Conservation (phyloP, 2,797 vertebrate species). For the Epinephelus malabaricus region DNA sequence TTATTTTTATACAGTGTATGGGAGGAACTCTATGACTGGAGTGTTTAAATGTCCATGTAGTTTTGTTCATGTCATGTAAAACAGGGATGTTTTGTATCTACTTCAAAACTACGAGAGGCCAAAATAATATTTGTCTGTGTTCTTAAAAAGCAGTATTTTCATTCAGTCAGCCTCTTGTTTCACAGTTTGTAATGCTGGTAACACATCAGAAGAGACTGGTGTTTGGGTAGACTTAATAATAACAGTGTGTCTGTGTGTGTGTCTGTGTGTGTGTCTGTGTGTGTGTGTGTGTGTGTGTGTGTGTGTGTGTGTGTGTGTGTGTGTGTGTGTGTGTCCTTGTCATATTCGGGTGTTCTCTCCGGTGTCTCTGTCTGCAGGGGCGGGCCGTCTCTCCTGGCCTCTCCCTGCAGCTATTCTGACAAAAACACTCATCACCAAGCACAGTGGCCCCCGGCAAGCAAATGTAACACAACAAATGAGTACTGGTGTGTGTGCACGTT, state of each 20-base stretch:
- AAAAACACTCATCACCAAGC: constrained; percentile 47
- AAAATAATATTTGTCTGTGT: not conserved
- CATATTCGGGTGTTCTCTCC: constrained; percentile 31
- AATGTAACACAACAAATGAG: constrained; percentile 18
- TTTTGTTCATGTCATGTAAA: not conserved
- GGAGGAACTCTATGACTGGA: no score
- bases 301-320: no score
- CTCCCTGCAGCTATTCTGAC: constrained; percentile 39
- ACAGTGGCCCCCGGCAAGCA: constrained; percentile 10
- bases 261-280: no score
- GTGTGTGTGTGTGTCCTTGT: constrained; percentile 13
- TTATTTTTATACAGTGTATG: no score
- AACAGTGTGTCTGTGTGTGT: not conserved
- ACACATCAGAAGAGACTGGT: not conserved
- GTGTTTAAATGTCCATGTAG: not conserved
- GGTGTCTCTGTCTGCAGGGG: constrained; percentile 20
- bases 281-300: no score
- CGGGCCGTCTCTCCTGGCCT: constrained; percentile 17
- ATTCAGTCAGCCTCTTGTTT: not conserved
- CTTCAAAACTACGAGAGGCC: not conserved
- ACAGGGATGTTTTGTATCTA: not conserved
- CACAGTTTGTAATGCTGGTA: not conserved
- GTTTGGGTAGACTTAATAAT: not conserved
- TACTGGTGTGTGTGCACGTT: not conserved
- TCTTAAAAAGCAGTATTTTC: not conserved